Base-by-base conservation (phyloP, 2,113 vertebrate genomes). In the Clarias gariepinus region DNA sequence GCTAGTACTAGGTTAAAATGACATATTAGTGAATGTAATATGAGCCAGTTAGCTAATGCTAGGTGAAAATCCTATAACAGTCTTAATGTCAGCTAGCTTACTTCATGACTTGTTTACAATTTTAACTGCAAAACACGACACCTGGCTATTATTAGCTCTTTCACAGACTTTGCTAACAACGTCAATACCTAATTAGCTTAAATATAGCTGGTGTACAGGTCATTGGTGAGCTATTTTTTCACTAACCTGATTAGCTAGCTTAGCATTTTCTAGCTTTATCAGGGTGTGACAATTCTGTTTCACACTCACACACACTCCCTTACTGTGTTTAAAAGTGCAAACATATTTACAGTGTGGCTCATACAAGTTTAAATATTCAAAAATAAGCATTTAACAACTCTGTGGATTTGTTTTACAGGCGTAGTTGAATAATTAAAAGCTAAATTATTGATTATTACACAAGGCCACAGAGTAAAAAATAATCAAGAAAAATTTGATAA, bases 361-460 rank as follows among this genome's bases (percentile, higher is more conserved):
- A 55, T 28, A 53, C 25, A 8, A 77, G 6, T 55, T 53, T n/a
- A 13, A 47, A 2, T 6, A 5, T 15, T 53, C 3, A 55, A 41
- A 23, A 19, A 71, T 16, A 30, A 30, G 28, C 13, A 33, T 30
- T 28, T 33, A 36, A 36, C 6, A 33, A 19, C 2, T 36, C 53
- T 41, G 69, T 61, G 55, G 12, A 61, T 47, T 28, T n/a, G 57
- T 77, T 61, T 21, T 15, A 21, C 52, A 69, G 25, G 64, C 52
- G 69, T 57, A 61, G 16, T 64, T 74, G 53, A 83, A 28, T 73
- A 68, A 69, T 69, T 53, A 83, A 71, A 2, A 12, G 19, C 30
- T 58, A 21, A n/a, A 61, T 28, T 9, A 84, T 28, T 63, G 83
- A 84, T 76, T 84, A 28, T 76, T 74, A 23, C 69, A 61, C n/a